Base-by-base conservation (phyloP, 2,113 vertebrate genomes). In the Hyperoodon ampullatus region DNA sequence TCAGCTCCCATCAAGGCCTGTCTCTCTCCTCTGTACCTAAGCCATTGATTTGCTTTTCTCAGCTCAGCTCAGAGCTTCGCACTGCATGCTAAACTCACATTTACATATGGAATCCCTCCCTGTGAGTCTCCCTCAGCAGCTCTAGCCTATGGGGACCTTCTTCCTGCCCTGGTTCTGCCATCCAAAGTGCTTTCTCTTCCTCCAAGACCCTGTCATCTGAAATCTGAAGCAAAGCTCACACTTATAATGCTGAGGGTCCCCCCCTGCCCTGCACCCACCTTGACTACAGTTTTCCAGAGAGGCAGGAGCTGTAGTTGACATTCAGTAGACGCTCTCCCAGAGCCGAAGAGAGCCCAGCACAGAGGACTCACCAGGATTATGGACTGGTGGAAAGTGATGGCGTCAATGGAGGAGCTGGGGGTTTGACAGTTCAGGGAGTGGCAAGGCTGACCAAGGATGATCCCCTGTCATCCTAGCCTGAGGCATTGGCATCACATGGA, bases 181-280 rank as follows among this genome's bases (percentile, higher is more conserved):
- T 9, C 83, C n/a, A 55, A 9, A 42, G n/a, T 0, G 0, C 42
- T 47, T 10, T 15, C 58, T 74, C 77, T 39, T 58, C 71, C 63
- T 11, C 24, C 6, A 24, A 35, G 60, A 42, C 5, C 19, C 63
- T 68, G 63, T 63, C 87, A 15, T 23, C 77, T 39, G 93, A 26
- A 16, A 33, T 26, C 70, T 12, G 70, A 78, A 78, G 30, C 30
- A 53, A 12, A 77, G 47, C 28, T 77, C 21, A 53, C 11, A 47
- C 28, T n/a, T 21, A 77, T 2, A 4, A 53, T 21, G 47, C 74
- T 77, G 11, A 77, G 5, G 6, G 6, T 4, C 30, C 5, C 44
- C 11, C 47, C 9, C 16, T 8, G 14, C 33, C 47, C 74, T 5
- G 1, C 6, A 28, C 33, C 30, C 0, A 1, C 30, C 5, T 23